A percentile compares a stretch with the other conserved stretches of the same genome.
phyloP scores from a whole-genome alignment of 2,797 vertebrate genomes.

The Lagothrix lagotricha region DNA sequence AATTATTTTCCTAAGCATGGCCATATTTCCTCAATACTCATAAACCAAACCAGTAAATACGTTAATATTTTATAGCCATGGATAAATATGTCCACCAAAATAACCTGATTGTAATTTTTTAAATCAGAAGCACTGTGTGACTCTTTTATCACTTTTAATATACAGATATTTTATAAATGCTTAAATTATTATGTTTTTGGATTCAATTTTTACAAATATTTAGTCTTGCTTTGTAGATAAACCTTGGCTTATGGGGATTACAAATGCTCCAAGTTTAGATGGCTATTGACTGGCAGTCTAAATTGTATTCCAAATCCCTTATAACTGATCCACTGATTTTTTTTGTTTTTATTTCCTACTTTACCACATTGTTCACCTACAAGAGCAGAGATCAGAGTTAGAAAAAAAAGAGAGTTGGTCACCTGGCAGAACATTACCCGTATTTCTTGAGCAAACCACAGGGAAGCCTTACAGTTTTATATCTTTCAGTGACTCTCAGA shows the following conservation, averaged over 20 bases:
- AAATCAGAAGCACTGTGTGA: not conserved
- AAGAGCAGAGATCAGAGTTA: not conserved
- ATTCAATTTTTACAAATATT: not conserved
- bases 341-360: not conserved
- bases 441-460: not conserved
- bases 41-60: not conserved
- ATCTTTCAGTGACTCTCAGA: not conserved
- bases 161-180: not conserved
- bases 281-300: not conserved
- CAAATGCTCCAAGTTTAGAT: not conserved
- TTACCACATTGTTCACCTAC: not conserved
- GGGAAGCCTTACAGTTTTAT: not conserved
- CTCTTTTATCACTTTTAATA: not conserved
- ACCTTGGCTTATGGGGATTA: not conserved
- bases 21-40: not conserved
- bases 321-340: not conserved
- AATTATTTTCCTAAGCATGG: conserved; percentile 25
- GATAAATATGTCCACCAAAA: not conserved
- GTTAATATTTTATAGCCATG: not conserved
- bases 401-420: not conserved
- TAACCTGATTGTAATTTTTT: not conserved
- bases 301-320: not conserved
- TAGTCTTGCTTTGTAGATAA: not conserved
- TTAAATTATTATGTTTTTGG: not conserved
- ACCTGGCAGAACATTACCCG: not conserved